These are phyloP conservation scores for Malurus elegans DNA, from an alignment of 2,113 vertebrate genomes.

Conservation along the genomic window DNA sequence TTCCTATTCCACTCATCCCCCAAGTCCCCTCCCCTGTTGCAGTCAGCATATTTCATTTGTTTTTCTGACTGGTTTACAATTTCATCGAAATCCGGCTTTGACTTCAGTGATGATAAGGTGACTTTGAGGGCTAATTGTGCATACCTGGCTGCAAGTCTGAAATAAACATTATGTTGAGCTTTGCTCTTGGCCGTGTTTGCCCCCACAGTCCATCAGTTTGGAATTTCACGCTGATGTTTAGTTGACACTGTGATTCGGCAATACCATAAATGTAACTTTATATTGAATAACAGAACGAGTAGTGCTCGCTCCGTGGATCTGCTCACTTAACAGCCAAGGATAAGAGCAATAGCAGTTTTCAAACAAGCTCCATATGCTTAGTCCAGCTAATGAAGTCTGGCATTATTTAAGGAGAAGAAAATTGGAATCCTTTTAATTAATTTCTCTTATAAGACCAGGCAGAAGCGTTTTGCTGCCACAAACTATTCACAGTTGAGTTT, in stretches of 20 bases:
- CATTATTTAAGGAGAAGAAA: background rate
- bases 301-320: background rate
- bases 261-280: background rate
- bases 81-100: slow-evolving; percentile 11
- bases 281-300: background rate
- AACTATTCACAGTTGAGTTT: background rate
- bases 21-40: background rate
- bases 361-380: background rate
- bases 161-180: background rate
- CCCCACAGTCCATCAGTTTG: background rate
- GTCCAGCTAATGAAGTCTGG: background rate
- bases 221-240: background rate
- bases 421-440: background rate
- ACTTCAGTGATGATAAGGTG: background rate
- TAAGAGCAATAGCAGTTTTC: background rate
- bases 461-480: background rate
- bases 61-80: slow-evolving; percentile 2
- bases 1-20: background rate
- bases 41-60: background rate
- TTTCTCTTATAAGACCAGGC: background rate
- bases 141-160: background rate
- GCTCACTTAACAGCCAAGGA: background rate
- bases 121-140: background rate
- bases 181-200: background rate
- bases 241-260: background rate